Evolutionary conservation across 2,888 invertebrate species (phyloP), one percentile per base, ranked within the genome.

Genomic region (Uropetala carovei): DNA sequence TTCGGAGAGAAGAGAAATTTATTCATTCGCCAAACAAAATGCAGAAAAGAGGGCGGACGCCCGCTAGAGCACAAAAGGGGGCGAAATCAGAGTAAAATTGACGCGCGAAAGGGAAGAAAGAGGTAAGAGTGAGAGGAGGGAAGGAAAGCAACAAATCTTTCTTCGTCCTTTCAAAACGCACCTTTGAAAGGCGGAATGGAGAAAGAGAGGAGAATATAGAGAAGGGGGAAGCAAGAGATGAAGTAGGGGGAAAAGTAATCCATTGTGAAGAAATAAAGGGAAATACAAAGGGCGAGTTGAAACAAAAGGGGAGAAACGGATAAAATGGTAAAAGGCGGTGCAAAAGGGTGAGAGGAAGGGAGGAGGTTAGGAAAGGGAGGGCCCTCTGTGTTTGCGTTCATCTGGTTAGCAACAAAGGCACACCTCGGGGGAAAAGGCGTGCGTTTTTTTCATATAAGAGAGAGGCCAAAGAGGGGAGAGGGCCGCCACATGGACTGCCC

Each of bases 191-290:
- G 75, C 68, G 68, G 0, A 18, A 7, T 16, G 64, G 3, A 27
- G 22, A n/a, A 11, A 18, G 75, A 75, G 75, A 11, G 75, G 75
- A 27, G 75, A n/a, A n/a, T n/a, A n/a, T n/a, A n/a, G n/a, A n/a
- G n/a, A 75, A 75, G 75, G 75, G 18, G 64, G 7, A 16, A 2
- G 64, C 18, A 5, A 11, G 22, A n/a, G 10, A 5, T 9, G 75
- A 75, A 22, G 5, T 22, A 27, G 75, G 75, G 11, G 22, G 64
- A 27, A 27, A 75, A 75, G 75, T 75, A 75, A 75, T 75, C 75
- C 75, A 75, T 75, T 75, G 75, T 75, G 75, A 75, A 75, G 75
- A 75, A 75, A 75, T 75, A 75, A 75, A 75, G 75, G 75, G 11
- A 75, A 75, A 75, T 75, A 75, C 75, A 75, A 75, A 75, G 75